These are phyloP conservation scores for Hemiscyllium ocellatum DNA, from an alignment of 2,113 vertebrate species.

Conservation along the genomic window DNA sequence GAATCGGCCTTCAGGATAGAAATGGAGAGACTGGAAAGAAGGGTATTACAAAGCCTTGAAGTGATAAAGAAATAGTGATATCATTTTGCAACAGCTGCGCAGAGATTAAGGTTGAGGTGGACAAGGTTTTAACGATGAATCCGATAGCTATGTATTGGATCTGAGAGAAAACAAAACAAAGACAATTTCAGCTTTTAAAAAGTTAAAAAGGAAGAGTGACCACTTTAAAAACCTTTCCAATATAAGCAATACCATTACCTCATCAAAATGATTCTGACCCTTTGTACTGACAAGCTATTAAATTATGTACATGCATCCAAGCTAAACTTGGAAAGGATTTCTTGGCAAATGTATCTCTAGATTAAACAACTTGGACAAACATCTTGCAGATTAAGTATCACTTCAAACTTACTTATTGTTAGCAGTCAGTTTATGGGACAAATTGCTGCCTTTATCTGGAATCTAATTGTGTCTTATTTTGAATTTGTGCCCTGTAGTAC, in stretches of 20 bases:
- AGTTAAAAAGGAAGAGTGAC: background rate
- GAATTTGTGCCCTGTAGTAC: slow-evolving; percentile 50
- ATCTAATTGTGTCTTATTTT: slow-evolving; percentile 48
- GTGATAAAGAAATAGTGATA: background rate
- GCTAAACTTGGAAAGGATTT: background rate
- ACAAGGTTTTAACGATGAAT: background rate
- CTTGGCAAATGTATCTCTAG: background rate
- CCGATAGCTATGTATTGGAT: background rate
- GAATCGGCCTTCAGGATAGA: background rate
- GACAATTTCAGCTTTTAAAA: background rate
- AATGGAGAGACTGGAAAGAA: background rate
- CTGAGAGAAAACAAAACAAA: background rate
- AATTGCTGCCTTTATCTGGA: slow-evolving; percentile 40
- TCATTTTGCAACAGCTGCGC: background rate
- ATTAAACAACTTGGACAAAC: background rate
- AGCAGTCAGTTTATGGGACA: background rate
- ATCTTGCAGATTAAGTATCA: background rate
- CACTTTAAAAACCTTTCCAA: background rate
- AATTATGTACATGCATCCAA: slow-evolving; percentile 14
- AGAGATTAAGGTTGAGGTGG: background rate
- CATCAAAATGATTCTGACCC: background rate
- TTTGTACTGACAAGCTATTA: background rate
- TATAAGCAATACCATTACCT: background rate
- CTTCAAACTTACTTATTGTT: background rate
- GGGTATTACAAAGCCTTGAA: background rate